A percentile compares a stretch with the other conserved stretches of the same genome.
phyloP scores from a whole-genome alignment of 2,113 vertebrate genomes.

The Myiozetetes cayanensis region DNA sequence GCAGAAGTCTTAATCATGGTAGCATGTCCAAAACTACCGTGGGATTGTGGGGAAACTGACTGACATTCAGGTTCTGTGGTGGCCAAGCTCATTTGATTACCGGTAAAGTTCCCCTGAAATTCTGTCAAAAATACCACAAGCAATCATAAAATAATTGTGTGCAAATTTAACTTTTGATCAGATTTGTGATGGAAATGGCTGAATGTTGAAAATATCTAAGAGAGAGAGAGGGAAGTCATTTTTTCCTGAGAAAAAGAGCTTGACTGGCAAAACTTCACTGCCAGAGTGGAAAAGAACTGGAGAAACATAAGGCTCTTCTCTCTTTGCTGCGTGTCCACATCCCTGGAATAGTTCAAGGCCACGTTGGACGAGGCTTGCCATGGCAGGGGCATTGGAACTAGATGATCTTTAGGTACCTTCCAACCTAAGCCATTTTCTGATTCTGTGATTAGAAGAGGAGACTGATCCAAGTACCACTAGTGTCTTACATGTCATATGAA shows the following conservation, averaged over 20 bases:
- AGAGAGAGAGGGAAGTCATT: background rate
- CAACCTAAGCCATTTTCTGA: background rate
- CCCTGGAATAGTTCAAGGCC: background rate
- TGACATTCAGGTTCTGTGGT: background rate
- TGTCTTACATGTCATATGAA: background rate
- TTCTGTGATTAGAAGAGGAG: background rate
- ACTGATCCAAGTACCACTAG: background rate
- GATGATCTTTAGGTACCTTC: background rate
- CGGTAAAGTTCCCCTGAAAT: background rate
- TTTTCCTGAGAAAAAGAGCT: background rate
- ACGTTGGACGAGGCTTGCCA: background rate
- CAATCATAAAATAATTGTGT: background rate
- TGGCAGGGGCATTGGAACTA: background rate
- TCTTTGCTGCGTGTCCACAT: background rate
- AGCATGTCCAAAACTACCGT: background rate
- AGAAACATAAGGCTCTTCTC: background rate
- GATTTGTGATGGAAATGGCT: background rate
- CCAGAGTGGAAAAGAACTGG: background rate
- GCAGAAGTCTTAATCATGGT: background rate
- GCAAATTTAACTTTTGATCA: background rate
- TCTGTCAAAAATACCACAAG: background rate
- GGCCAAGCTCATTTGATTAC: background rate
- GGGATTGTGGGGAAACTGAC: background rate
- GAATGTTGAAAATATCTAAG: background rate
- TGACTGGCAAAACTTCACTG: background rate